Conservation (phyloP, 2,888 invertebrate genomes). For the Pristionchus japonicus region DNA sequence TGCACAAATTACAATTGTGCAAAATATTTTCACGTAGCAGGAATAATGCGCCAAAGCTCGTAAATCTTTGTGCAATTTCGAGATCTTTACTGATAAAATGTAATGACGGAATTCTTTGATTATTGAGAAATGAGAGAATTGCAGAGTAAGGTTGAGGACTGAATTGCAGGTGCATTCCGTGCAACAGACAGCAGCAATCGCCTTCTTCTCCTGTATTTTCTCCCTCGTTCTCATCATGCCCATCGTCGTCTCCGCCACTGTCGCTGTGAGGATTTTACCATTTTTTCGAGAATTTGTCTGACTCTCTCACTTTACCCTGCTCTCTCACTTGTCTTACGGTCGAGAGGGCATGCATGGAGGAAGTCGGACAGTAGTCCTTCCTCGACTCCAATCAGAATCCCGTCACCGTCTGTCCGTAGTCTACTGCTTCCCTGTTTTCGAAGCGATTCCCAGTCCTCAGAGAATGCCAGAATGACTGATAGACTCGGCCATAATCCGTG, state of each 20-base stretch:
- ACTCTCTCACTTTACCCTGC: too few species aligned
- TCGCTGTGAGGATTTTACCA: not conserved
- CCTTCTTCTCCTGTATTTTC: conserved; percentile 56
- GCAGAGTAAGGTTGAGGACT: not conserved
- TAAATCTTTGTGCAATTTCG: not conserved
- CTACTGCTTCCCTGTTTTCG: not conserved
- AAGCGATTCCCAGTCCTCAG: not conserved
- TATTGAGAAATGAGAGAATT: too few species aligned
- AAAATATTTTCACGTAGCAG: not conserved
- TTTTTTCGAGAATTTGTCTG: too few species aligned
- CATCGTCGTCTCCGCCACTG: conserved; percentile 57
- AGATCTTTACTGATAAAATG: not conserved
- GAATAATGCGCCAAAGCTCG: not conserved
- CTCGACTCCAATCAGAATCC: not conserved
- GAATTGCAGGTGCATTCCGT: conserved; percentile 59
- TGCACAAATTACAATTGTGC: not conserved
- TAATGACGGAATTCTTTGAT: too few species aligned
- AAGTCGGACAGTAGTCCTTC: too few species aligned
- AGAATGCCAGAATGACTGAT: not conserved
- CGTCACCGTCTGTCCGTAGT: not conserved
- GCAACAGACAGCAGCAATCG: conserved; percentile 60
- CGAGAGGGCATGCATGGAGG: too few species aligned
- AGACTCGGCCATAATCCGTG: not conserved
- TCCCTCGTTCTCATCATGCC: conserved; percentile 63
- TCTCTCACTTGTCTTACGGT: too few species aligned